These are phyloP conservation scores for Drosophila yooni DNA, from an alignment of 2,888 invertebrate species.

Conservation along the genomic window DNA sequence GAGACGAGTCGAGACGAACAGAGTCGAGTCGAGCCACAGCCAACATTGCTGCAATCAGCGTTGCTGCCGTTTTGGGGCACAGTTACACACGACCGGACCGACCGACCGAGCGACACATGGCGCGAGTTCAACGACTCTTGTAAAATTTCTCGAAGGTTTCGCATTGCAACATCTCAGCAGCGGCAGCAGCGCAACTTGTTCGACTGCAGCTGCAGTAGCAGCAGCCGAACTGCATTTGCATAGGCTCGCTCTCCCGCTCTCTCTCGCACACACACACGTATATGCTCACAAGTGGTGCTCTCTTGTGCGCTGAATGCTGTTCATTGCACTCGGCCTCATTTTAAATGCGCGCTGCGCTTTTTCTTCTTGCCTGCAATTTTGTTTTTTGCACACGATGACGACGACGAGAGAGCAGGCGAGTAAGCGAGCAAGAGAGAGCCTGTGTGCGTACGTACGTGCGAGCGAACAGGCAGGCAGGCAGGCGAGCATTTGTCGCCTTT, in stretches of 20 bases:
- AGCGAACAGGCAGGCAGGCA: constrained; percentile 33
- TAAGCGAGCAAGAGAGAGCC: constrained; percentile 11
- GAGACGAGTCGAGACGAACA: constrained; percentile 40
- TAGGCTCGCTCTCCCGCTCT: constrained; percentile 39
- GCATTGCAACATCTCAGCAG: constrained; percentile 76
- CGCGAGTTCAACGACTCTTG: constrained; percentile 83
- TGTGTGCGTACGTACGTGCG: not conserved
- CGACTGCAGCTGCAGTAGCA: constrained; percentile 55
- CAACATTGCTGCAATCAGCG: constrained; percentile 69
- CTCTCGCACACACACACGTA: constrained; percentile 6
- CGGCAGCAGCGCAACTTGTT: constrained; percentile 61
- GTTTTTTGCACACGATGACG: constrained; percentile 69
- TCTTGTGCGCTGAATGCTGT: constrained; percentile 82
- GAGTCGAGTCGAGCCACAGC: constrained; percentile 55
- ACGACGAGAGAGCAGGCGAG: constrained; percentile 6
- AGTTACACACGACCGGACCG: constrained; percentile 63
- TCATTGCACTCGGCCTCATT: constrained; percentile 84
- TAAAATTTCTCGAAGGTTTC: constrained; percentile 84
- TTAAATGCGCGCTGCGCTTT: constrained; percentile 59
- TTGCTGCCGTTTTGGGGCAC: constrained; percentile 59
- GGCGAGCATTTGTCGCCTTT: constrained; percentile 53
- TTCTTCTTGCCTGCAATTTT: constrained; percentile 55
- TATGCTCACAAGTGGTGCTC: constrained; percentile 13
- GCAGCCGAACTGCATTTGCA: constrained; percentile 63
- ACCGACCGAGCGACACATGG: constrained; percentile 36